Evolutionary conservation across 2,113 vertebrate genomes (phyloP), one percentile per base, ranked within the genome.

Genomic region (Lophura nycthemera): DNA sequence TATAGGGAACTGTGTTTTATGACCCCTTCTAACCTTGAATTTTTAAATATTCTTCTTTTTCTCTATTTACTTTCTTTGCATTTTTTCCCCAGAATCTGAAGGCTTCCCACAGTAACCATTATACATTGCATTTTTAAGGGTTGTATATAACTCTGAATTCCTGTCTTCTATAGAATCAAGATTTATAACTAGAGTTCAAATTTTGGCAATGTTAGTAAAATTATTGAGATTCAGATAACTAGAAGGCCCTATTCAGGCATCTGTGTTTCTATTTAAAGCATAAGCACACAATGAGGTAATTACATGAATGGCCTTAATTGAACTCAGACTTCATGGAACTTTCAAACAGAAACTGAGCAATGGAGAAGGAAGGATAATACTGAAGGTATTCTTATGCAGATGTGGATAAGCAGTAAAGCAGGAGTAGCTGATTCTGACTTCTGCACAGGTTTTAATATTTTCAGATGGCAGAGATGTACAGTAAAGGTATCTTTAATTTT

Each of bases 131-230:
- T 16, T 3, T 70, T 80, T 61, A 63, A 11, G 3, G 22, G 8
- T 70, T 42, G 6, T 10, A 15, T 40, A 19, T 27, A 52, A 73
- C 5, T 38, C 30, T 17, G 18, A 70, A 83, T 4, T 3, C 0
- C 0, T 18, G 34, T 47, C 27, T 34, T 48, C 22, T 42, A 27
- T 5, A 48, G 29, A 63, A 64, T 32, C 2, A 13, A 73, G 60
- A 47, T 40, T 45, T 38, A 10, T 63, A 66, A 59, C 7, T 29
- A 32, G 7, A 29, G 4, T n/a, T 66, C 16, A 43, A 88, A 48
- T 70, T 56, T 88, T 80, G 69, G 17, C 83, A 83, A 47, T 72
- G 3, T 38, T 79, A 40, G 85, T 88, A 77, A 43, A 83, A 61
- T 65, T 50, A 59, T 38, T 29, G 8, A 54, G 6, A 42, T 50